Base-by-base conservation (phyloP, 2,113 vertebrate genomes). In the Oceanodroma tethys region DNA sequence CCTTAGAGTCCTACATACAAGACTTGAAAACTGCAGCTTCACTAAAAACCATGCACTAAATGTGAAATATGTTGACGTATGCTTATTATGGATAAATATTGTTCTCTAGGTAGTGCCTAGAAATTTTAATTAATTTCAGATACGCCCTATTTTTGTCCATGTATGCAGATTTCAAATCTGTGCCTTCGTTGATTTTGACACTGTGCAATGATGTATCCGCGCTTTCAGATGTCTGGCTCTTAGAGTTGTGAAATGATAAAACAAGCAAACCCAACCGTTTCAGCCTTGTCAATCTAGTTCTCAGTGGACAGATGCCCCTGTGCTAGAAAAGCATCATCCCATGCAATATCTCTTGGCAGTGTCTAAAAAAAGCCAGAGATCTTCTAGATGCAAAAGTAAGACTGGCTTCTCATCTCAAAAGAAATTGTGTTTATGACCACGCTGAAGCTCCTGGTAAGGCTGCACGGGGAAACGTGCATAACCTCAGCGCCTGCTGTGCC, bases 111-210 rank as follows among this genome's bases (percentile, higher is more conserved):
- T 75, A 82, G 42, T 50, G 95, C 62, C 66, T 93, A 26, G 88
- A 91, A 87, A 93, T 70, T 45, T 29, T 76, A 95, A 94, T 97
- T 87, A 93, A 91, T 95, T 96, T 96, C 93, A 87, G 81, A 87
- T 73, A 22, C 2, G 0, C 53, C 93, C 94, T 91, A 72, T 95
- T 95, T 95, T 95, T 90, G 96, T 74, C 81, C 94, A 72, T 6
- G 42, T 91, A 94, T 96, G 91, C 91, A 95, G 97, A 96, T 97
- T 95, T 96, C 73, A 97, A 96, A 95, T 92, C 94, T 95, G 96
- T 91, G 95, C 94, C 91, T 93, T 34, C 2, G 12, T 72, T 1
- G 26, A 48, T 81, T 94, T 97, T 96, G 96, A 95, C 95, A 94
- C 93, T 1, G 78, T 58, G 93, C 86, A 86, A 30, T 34, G 93